phyloP scores from a whole-genome alignment of 2,888 invertebrate species.

The Campoplex capitator region DNA sequence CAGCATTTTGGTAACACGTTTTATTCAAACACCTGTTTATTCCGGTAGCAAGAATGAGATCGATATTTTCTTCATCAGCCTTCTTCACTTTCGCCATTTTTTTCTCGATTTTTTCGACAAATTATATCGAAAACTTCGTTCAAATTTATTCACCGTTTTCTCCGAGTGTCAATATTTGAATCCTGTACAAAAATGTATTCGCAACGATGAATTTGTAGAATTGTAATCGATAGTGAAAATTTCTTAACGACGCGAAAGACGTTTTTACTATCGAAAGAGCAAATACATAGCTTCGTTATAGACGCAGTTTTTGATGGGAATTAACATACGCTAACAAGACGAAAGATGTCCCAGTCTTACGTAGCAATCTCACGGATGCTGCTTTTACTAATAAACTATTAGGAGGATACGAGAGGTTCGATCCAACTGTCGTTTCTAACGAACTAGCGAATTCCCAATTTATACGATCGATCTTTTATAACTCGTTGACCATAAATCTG shows the following conservation, averaged over 20 bases:
- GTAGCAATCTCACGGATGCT: conserved; percentile 13
- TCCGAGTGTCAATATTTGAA: conserved; percentile 31
- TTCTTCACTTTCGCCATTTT: conserved; percentile 15
- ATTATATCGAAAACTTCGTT: conserved; percentile 56
- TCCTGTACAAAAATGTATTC: neutral
- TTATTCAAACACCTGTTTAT: neutral
- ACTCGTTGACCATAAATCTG: conserved; percentile 43
- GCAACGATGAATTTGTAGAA: neutral
- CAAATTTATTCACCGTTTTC: conserved; percentile 43
- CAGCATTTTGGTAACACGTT: neutral
- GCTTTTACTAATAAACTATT: conserved; percentile 37
- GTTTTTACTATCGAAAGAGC: conserved; percentile 34
- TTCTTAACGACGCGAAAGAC: conserved; percentile 44
- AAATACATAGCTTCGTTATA: conserved; percentile 22
- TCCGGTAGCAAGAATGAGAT: too few species aligned
- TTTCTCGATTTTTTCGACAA: conserved; percentile 27
- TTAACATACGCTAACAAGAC: conserved; percentile 61
- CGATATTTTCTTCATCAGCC: conserved; percentile 49
- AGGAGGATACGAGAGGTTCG: conserved; percentile 17
- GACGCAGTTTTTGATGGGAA: conserved; percentile 24
- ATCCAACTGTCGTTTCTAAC: neutral
- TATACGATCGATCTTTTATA: conserved; percentile 53
- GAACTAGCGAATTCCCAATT: conserved; percentile 40
- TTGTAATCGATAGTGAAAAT: conserved; percentile 27
- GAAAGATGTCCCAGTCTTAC: conserved; percentile 28